Evolutionary conservation across 2,888 invertebrate species (phyloP).

Genomic region (Cataglyphis albicans): DNA sequence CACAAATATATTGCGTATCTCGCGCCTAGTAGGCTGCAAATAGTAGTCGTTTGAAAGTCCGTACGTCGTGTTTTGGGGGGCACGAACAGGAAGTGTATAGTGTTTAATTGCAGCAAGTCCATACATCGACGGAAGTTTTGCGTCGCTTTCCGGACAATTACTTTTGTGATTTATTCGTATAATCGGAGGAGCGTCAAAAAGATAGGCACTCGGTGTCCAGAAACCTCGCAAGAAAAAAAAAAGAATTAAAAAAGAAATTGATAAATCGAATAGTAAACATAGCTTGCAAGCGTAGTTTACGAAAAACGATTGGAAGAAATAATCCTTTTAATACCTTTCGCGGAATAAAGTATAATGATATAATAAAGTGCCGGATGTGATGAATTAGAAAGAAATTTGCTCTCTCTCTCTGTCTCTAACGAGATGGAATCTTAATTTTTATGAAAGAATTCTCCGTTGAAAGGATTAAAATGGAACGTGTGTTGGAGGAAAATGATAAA

Average conservation of each 20-base stretch:
- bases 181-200: conserved; percentile 33
- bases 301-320: background rate
- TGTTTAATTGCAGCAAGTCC: conserved; percentile 71
- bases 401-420: background rate
- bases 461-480: conserved; percentile 16
- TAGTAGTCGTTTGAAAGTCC: conserved; percentile 64
- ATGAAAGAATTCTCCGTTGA: conserved; percentile 20
- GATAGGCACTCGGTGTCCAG: background rate
- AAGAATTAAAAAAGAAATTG: conserved; percentile 41
- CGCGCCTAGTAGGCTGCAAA: conserved; percentile 71
- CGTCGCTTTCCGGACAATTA: conserved; percentile 51
- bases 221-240: conserved; percentile 45
- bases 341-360: conserved; percentile 18
- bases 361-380: conserved; percentile 21
- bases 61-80: conserved; percentile 64
- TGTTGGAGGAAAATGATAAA: background rate
- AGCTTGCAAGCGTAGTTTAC: background rate
- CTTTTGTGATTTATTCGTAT: conserved; percentile 45
- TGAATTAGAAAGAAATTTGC: conserved; percentile 13
- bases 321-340: conserved; percentile 28
- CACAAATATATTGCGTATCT: conserved; percentile 61
- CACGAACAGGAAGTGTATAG: conserved; percentile 76
- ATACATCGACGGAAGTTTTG: conserved; percentile 50
- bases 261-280: conserved; percentile 6
- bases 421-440: conserved; percentile 3